Evolutionary conservation across 23 tunicate genomes (phyloP).

Genomic region (Trididemnum clinides): DNA sequence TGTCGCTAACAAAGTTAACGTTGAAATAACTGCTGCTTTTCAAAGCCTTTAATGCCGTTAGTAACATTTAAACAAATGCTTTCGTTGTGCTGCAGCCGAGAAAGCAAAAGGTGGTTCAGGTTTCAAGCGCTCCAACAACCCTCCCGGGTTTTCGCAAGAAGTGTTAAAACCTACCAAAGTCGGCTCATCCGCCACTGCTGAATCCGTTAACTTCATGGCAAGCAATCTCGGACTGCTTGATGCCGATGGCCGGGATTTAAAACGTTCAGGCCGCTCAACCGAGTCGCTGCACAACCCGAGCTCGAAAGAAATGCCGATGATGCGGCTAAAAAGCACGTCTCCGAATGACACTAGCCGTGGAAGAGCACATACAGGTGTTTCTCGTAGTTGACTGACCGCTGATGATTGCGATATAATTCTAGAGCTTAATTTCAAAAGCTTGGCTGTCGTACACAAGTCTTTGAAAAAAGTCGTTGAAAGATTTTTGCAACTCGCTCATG

Average conservation of each 20-base stretch:
- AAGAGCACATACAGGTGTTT: slow-evolving; percentile 13
- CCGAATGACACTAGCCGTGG: not conserved
- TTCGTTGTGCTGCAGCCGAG: not conserved
- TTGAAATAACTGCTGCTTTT: no score
- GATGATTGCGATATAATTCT: no score
- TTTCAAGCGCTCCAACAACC: not conserved
- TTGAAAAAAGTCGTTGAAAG: no score
- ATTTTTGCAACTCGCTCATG: no score
- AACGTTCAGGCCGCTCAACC: not conserved
- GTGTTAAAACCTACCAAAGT: slow-evolving; percentile 41
- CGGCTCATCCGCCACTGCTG: slow-evolving; percentile 13
- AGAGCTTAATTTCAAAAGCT: no score
- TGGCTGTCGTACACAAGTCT: no score
- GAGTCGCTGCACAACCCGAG: slow-evolving; percentile 16
- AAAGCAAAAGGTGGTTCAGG: not conserved
- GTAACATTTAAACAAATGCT: no score
- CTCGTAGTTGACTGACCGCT: not conserved
- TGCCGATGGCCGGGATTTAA: not conserved
- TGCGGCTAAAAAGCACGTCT: slow-evolving; percentile 23
- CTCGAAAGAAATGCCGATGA: not conserved
- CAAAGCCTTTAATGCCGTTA: no score
- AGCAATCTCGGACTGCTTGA: not conserved
- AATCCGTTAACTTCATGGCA: not conserved
- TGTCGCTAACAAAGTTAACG: no score
- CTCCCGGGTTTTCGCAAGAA: not conserved